Percentiles rank a stretch among this genome's conserved stretches.
Evolutionary conservation across 2,888 invertebrate genomes (phyloP).

Genomic region (Ashinkailepas kermadecensis): DNA sequence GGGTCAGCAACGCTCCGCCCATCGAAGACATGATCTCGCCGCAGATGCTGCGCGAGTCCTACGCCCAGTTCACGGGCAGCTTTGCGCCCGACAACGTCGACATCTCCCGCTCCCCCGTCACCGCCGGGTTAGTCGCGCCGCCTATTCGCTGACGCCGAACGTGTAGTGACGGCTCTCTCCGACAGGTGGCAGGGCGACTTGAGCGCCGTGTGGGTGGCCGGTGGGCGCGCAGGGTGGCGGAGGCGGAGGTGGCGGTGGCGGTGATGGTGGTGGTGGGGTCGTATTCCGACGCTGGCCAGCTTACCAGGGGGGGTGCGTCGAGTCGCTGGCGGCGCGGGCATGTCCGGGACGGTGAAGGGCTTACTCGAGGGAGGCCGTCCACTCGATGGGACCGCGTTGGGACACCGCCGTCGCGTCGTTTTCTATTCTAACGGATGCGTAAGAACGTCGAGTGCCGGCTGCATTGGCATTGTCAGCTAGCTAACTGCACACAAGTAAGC

Average conservation of each 20-base stretch:
- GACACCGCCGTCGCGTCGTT: too few relatives aligned
- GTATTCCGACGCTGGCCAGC: background rate
- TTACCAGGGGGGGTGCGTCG: background rate
- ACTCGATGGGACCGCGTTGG: too few relatives aligned
- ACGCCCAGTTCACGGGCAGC: constrained; percentile 41
- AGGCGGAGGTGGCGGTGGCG: background rate
- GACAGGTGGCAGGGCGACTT: background rate
- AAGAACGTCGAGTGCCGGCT: too few relatives aligned
- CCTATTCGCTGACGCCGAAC: background rate
- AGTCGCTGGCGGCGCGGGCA: background rate
- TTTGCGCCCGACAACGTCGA: constrained; percentile 34
- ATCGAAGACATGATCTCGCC: constrained; percentile 8
- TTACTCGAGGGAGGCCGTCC: too few relatives aligned
- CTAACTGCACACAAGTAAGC: too few relatives aligned
- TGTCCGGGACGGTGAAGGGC: background rate
- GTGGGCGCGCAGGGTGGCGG: background rate
- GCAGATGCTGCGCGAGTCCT: constrained; percentile 44
- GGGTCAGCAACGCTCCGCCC: background rate
- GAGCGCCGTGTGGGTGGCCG: background rate
- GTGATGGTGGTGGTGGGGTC: background rate
- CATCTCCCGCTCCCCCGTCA: constrained; percentile 31
- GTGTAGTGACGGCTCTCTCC: background rate
- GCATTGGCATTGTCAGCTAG: too few relatives aligned
- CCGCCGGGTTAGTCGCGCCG: constrained; percentile 36
- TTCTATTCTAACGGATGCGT: too few relatives aligned